Evolutionary conservation across 2,113 vertebrate genomes (phyloP), one percentile per base, ranked within the genome.

Genomic region (Meleagris gallopavo): DNA sequence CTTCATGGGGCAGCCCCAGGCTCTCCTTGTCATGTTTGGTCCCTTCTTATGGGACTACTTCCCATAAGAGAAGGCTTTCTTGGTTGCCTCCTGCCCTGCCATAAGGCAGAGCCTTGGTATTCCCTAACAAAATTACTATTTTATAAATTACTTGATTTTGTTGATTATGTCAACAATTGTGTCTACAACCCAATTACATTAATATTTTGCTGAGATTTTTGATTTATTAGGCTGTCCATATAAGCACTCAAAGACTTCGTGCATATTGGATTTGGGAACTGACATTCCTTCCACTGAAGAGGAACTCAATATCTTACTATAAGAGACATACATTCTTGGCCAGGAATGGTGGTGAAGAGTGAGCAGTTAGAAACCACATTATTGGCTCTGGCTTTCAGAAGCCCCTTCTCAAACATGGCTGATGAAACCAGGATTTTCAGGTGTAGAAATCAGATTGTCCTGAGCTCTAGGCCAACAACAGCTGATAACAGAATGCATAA

Each of bases 1-100:
- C 11, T 3, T 34, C 50, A 14, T 0, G 1, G 48, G 50, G 34
- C 32, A 34, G 4, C 13, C 11, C 9, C 0, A 0, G 29, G 57
- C 22, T 75, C 24, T 64, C 36, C 25, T 80, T 17, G 15, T 11
- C 52, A 7, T 5, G 1, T 8, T 48, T 21, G 48, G 10, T 60
- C 22, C n/a, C 43, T 64, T 48, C 55, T 32, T 32, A 57, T 32
- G 54, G 60, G 30, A 45, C 30, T 50, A 17, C 17, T 57, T 87
- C 27, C 41, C 5, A 18, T 24, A 30, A 30, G 10, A 25, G 9
- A 30, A 38, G 25, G 13, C 13, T 79, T 29, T 72, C n/a, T 5
- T 0, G 0, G 16, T 80, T 52, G 9, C 14, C 17, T 92, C 16
- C 22, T 27, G 46, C 12, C 25, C 54, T 34, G 13, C 65, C 50